Conservation (phyloP, 92 coral and sea anemone genomes). For the Bergia sp. region DNA sequence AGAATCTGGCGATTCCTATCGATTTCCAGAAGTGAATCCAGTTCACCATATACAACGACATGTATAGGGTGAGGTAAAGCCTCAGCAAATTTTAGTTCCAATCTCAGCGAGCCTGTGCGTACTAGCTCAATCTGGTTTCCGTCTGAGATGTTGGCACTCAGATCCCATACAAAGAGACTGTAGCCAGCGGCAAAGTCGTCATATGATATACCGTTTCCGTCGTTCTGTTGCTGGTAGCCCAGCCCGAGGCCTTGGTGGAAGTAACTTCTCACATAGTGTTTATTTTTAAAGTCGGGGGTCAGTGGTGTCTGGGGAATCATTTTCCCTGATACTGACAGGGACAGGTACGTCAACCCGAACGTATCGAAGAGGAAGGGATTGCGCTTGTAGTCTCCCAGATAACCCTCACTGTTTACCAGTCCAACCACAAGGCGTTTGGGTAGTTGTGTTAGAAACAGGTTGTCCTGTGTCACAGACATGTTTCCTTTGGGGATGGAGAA, state of each 20-base stretch:
- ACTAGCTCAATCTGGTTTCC: constrained; percentile 39
- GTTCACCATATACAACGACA: constrained; percentile 46
- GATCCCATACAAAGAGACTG: constrained; percentile 32
- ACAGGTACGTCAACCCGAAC: constrained; percentile 3
- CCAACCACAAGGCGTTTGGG: constrained; percentile 30
- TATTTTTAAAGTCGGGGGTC: neutral
- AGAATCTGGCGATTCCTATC: constrained; percentile 40
- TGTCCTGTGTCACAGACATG: constrained; percentile 28
- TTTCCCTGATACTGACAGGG: constrained; percentile 14
- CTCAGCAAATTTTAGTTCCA: constrained; percentile 40
- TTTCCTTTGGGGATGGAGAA: constrained; percentile 21
- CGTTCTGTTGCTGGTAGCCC: constrained; percentile 4
- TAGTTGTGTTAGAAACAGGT: constrained; percentile 24
- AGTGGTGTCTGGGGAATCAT: constrained; percentile 34
- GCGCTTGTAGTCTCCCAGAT: neutral
- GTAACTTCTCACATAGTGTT: constrained; percentile 11
- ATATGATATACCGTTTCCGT: constrained; percentile 32
- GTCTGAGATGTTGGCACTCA: constrained; percentile 19
- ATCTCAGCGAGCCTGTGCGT: constrained; percentile 29
- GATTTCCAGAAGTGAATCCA: constrained; percentile 41
- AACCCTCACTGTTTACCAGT: constrained; percentile 21
- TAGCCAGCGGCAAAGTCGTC: constrained; percentile 32
- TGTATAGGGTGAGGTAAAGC: constrained; percentile 29
- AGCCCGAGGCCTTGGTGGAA: constrained; percentile 12
- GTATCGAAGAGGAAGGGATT: constrained; percentile 10